phyloP scores from a whole-genome alignment of 2,797 vertebrate genomes.

The Peromyscus melanophrys region DNA sequence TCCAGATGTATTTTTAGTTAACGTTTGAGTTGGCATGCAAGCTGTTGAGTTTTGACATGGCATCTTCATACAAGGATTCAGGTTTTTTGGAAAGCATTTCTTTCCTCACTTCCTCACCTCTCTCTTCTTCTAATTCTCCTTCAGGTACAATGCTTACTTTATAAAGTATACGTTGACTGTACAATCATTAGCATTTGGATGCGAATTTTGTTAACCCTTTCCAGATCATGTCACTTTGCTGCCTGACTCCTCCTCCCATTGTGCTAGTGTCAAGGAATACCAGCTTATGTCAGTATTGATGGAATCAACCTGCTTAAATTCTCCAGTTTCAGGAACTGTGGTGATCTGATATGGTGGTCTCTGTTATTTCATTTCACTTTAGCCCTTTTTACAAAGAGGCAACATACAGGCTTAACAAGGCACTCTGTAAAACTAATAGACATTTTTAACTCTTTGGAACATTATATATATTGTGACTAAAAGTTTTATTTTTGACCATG shows the following conservation, averaged over 20 bases:
- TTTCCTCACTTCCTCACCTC: not conserved
- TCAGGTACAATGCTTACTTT: conserved; percentile 35
- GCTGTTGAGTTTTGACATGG: not conserved
- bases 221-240: not conserved
- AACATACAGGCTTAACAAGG: not conserved
- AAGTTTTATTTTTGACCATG: conserved; percentile 13
- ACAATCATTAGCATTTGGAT: conserved; percentile 13
- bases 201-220: conserved; percentile 6
- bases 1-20: not conserved
- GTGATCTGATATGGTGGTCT: not conserved
- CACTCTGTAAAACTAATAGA: conserved; percentile 3
- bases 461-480: not conserved
- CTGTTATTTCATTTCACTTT: not conserved
- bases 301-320: not conserved
- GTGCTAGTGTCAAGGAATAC: not conserved
- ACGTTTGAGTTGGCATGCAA: not conserved
- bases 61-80: not conserved
- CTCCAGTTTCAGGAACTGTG: not conserved
- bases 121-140: not conserved
- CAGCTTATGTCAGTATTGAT: not conserved
- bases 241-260: not conserved
- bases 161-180: conserved; percentile 10
- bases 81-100: not conserved
- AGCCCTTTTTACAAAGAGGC: conserved; percentile 13
- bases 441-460: conserved; percentile 52